phyloP scores from a whole-genome alignment of 2,113 vertebrate genomes.

The Proteles cristata region DNA sequence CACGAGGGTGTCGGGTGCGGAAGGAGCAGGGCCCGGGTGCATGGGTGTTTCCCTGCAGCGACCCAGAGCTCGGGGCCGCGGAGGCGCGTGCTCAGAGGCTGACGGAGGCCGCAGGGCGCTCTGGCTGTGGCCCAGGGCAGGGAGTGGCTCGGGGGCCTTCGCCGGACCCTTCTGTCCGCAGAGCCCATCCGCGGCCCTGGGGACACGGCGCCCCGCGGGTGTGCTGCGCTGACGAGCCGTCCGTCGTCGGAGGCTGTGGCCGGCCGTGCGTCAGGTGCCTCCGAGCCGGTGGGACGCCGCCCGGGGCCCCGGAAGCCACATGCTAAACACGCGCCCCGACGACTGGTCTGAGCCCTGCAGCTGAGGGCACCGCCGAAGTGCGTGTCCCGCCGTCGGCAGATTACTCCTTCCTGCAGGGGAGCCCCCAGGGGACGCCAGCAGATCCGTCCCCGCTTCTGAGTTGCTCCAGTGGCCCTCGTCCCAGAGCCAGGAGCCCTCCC shows the following conservation, averaged over 20 bases:
- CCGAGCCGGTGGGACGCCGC: not conserved
- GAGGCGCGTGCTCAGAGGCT: too few species aligned
- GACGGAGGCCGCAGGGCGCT: not conserved
- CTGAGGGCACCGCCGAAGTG: slow-evolving; percentile 48
- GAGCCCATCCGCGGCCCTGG: not conserved
- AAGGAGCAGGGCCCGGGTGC: not conserved
- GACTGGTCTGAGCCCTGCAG: not conserved
- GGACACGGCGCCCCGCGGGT: accelerated
- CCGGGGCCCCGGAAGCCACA: not conserved
- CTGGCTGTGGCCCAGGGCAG: not conserved
- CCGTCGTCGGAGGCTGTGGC: not conserved
- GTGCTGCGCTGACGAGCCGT: not conserved
- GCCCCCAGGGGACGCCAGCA: slow-evolving; percentile 45
- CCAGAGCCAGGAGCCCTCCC: not conserved
- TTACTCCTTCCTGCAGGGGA: slow-evolving; percentile 57
- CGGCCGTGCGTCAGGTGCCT: not conserved
- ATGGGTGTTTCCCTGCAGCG: not conserved
- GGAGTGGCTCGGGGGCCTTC: not conserved
- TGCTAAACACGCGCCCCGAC: not conserved
- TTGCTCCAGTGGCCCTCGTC: not conserved
- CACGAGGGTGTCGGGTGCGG: not conserved
- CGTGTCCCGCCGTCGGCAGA: slow-evolving; percentile 26
- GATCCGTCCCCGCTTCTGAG: slow-evolving; percentile 31
- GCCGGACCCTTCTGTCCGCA: not conserved
- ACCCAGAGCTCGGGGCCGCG: not conserved